Evolutionary conservation across 2,888 invertebrate species (phyloP).

Genomic region (Stomorhina lunata): DNA sequence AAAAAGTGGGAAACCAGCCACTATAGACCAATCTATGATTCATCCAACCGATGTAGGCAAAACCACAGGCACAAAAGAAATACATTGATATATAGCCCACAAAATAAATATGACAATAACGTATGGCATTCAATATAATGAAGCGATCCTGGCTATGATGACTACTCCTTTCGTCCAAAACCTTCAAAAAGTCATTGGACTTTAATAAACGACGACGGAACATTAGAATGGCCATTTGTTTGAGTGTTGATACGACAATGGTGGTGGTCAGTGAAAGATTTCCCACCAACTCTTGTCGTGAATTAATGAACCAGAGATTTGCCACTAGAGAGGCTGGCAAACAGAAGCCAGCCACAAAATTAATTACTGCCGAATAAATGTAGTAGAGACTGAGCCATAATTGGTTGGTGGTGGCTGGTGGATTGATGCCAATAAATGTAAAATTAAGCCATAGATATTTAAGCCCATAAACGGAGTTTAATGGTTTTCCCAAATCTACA

Average conservation of each 20-base stretch:
- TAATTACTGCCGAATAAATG: conserved; percentile 58
- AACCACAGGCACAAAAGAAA: conserved; percentile 49
- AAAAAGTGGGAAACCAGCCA: conserved; percentile 67
- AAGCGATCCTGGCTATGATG: conserved; percentile 45
- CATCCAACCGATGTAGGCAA: conserved; percentile 53
- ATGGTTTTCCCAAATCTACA: conserved; percentile 13
- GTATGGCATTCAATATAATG: conserved; percentile 57
- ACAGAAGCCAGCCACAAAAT: conserved; percentile 37
- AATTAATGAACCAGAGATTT: conserved; percentile 52
- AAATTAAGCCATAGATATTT: conserved; percentile 66
- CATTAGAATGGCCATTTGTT: conserved; percentile 51
- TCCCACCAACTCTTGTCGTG: conserved; percentile 49
- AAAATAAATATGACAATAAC: conserved; percentile 53
- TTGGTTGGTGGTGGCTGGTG: conserved; percentile 1
- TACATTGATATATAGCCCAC: conserved; percentile 54
- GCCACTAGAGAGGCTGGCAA: conserved; percentile 51
- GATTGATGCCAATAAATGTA: conserved; percentile 66
- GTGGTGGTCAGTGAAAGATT: conserved; percentile 66
- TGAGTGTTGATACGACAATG: conserved; percentile 52
- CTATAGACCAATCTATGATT: conserved; percentile 61
- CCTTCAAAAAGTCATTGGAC: conserved; percentile 37
- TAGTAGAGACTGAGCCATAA: conserved; percentile 55
- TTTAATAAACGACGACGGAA: conserved; percentile 37
- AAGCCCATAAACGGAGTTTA: conserved; percentile 65
- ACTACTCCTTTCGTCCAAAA: conserved; percentile 65